Evolutionary conservation across 2,113 vertebrate species (phyloP).

Genomic region (Carettochelys insculpta): DNA sequence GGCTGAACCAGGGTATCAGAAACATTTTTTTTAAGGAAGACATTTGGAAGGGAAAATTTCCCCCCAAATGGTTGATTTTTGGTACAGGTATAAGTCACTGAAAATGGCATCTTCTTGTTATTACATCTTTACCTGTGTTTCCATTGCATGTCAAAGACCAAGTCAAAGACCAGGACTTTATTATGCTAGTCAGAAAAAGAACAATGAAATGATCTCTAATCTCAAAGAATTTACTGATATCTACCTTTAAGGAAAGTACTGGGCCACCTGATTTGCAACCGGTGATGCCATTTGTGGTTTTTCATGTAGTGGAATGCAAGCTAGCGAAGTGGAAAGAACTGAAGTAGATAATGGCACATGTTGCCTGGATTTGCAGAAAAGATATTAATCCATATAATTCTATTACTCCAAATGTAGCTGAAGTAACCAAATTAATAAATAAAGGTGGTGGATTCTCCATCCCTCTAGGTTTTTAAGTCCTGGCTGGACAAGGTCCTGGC

Average conservation of each 20-base stretch:
- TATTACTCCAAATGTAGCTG: background rate
- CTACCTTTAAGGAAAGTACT: background rate
- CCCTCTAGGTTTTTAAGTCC: too few species aligned
- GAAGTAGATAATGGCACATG: background rate
- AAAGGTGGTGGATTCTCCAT: too few species aligned
- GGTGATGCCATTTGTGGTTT: background rate
- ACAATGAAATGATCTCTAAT: background rate
- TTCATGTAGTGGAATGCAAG: background rate
- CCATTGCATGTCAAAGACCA: background rate
- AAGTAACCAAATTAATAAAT: background rate
- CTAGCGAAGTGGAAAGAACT: background rate
- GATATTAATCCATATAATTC: background rate
- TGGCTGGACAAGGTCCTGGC: too few species aligned
- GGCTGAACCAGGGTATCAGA: background rate
- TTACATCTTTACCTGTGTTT: background rate
- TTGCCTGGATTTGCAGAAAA: background rate
- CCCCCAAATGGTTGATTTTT: background rate
- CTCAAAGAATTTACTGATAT: too few species aligned
- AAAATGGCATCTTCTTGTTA: background rate
- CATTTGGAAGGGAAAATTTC: background rate
- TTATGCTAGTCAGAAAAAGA: background rate
- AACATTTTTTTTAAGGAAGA: background rate
- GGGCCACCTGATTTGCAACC: background rate
- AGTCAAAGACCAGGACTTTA: background rate
- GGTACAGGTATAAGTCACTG: background rate